phyloP scores from a whole-genome alignment of 2,113 vertebrate genomes.

The Mungos mungo region DNA sequence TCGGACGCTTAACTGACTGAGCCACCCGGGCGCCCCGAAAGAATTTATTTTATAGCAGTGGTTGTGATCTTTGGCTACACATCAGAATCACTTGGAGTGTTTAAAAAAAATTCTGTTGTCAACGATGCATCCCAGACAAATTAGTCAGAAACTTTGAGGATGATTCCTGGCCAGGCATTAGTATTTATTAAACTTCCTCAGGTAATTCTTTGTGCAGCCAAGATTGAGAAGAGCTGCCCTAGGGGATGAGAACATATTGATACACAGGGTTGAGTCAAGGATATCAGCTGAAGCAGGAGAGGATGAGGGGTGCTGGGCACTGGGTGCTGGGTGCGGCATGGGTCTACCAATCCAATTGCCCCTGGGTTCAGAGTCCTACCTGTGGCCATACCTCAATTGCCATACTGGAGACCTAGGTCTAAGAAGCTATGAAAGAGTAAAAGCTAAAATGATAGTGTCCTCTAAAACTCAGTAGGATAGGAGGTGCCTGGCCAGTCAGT shows the following conservation, averaged over 20 bases:
- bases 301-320: background rate
- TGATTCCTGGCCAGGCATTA: background rate
- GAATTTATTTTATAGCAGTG: background rate
- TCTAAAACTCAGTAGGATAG: background rate
- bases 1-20: too few relatives aligned
- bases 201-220: background rate
- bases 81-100: background rate
- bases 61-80: background rate
- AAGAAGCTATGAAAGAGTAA: constrained; percentile 2
- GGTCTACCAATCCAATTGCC: background rate
- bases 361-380: background rate
- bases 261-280: background rate
- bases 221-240: background rate
- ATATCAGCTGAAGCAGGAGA: background rate
- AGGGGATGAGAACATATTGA: background rate
- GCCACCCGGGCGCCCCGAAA: background rate
- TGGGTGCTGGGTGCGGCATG: background rate
- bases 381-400: background rate
- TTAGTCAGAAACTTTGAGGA: constrained; percentile 24
- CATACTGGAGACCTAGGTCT: background rate
- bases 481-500: background rate
- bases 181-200: constrained; percentile 37
- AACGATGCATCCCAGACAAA: background rate
- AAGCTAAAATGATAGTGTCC: background rate
- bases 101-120: background rate